These are phyloP conservation scores for Drosophila tripunctata DNA, from an alignment of 2,888 invertebrate species.

Conservation along the genomic window DNA sequence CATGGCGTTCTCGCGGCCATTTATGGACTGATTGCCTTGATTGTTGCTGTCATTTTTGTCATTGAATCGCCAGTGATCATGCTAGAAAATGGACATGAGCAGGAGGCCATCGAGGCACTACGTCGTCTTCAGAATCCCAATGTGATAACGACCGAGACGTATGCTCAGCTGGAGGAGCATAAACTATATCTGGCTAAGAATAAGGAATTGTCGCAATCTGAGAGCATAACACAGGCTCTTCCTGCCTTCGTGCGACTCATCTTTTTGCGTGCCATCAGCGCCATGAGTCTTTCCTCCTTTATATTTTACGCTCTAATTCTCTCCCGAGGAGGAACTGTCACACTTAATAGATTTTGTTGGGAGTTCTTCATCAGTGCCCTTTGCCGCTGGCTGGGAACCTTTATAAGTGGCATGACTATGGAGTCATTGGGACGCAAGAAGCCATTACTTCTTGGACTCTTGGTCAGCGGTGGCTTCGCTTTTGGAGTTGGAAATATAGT, in stretches of 20 bases:
- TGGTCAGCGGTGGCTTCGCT: constrained; percentile 49
- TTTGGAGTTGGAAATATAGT: constrained; percentile 47
- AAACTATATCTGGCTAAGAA: constrained; percentile 74
- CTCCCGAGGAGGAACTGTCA: fast-evolving
- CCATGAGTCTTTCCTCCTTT: constrained; percentile 57
- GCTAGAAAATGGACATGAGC: constrained; percentile 67
- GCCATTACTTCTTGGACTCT: constrained; percentile 53
- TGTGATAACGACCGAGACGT: constrained; percentile 64
- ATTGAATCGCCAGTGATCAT: constrained; percentile 78
- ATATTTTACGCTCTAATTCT: constrained; percentile 9
- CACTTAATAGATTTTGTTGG: not conserved
- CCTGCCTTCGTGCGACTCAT: constrained; percentile 63
- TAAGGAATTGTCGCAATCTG: constrained; percentile 35
- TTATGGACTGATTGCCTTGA: constrained; percentile 57
- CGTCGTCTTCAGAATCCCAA: constrained; percentile 70
- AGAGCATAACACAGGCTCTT: constrained; percentile 51
- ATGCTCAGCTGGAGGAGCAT: constrained; percentile 70
- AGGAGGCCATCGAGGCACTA: constrained; percentile 68
- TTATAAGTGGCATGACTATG: constrained; percentile 35
- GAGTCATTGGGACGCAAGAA: constrained; percentile 72
- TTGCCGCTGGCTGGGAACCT: constrained; percentile 54
- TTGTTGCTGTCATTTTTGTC: constrained; percentile 39
- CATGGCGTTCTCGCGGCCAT: constrained; percentile 64
- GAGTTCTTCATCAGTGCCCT: constrained; percentile 42
- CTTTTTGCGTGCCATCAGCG: constrained; percentile 64